These are phyloP conservation scores for human DNA, from an alignment of 2,113 vertebrate genomes.

Conservation along the genomic window GRCh38 chr3:161451001-161451500, in stretches of 20 bases:
- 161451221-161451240: not conserved
- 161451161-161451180: not conserved
- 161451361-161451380: not conserved
- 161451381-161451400: not conserved
- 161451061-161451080: not conserved
- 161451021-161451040: not conserved
- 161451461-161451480: not conserved
- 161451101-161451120: not conserved
- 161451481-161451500: not conserved
- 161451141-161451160: not conserved
- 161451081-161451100: not conserved
- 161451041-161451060: not conserved
- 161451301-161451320: not conserved
- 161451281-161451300: conserved; percentile 22
- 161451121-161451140: not conserved
- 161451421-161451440: not conserved
- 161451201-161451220: not conserved
- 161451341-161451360: not conserved
- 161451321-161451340: not conserved
- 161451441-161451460: not conserved
- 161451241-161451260: not conserved
- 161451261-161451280: not conserved
- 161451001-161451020: not conserved
- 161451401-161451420: not conserved
- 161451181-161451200: not conserved